Percentiles rank a stretch among this genome's conserved stretches.
These are phyloP conservation scores for Philaethria dido DNA, from an alignment of 2,888 invertebrate species.

Conservation along the genomic window DNA sequence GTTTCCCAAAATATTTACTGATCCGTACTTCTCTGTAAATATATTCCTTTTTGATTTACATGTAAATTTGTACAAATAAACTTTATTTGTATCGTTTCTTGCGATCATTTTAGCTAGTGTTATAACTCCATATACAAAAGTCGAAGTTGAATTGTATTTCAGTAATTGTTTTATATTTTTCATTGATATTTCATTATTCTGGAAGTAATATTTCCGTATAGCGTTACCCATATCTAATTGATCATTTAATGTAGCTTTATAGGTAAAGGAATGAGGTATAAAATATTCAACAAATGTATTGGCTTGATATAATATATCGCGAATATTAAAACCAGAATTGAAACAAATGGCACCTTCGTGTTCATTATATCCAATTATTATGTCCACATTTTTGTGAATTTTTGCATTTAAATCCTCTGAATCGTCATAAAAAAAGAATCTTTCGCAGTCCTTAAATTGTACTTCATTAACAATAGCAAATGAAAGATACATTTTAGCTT, in stretches of 20 bases:
- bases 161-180: conserved; percentile 50
- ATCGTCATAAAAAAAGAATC: conserved; percentile 63
- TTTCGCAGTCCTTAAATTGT: conserved; percentile 57
- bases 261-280: conserved; percentile 53
- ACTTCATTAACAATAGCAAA: conserved; percentile 57
- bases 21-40: conserved; percentile 42
- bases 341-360: conserved; percentile 84
- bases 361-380: conserved; percentile 87
- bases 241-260: conserved; percentile 50
- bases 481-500: conserved; percentile 46
- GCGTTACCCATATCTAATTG: conserved; percentile 57
- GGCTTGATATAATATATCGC: conserved; percentile 49
- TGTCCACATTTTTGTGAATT: conserved; percentile 79
- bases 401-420: conserved; percentile 61
- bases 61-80: conserved; percentile 61
- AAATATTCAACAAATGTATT: conserved; percentile 57
- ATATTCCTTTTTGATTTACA: conserved; percentile 60
- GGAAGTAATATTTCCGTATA: conserved; percentile 57
- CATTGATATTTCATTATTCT: conserved; percentile 48
- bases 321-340: conserved; percentile 33
- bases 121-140: conserved; percentile 52
- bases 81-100: conserved; percentile 49
- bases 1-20: conserved; percentile 29
- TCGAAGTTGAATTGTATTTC: conserved; percentile 49
- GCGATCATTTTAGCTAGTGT: conserved; percentile 52